phyloP scores from a whole-genome alignment of 2,888 invertebrate genomes.

The Listrodromus nycthemerus region DNA sequence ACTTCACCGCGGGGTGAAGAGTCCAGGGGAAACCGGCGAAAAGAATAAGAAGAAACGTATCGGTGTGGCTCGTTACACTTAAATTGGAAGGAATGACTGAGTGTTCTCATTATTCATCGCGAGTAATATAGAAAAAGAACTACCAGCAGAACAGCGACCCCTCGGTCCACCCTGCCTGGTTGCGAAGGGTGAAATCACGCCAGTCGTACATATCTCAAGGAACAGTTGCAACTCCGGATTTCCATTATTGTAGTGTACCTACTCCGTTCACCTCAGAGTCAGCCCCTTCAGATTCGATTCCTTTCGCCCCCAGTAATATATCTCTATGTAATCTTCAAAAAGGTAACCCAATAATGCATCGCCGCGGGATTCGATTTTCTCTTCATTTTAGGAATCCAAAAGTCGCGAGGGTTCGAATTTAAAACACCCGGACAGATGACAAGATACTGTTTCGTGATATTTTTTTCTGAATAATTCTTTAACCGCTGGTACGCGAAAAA shows the following conservation, averaged over 20 bases:
- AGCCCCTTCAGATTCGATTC: constrained; percentile 48
- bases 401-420: not conserved
- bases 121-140: constrained; percentile 81
- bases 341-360: constrained; percentile 10
- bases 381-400: not conserved
- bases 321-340: not conserved
- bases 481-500: constrained; percentile 79
- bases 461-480: constrained; percentile 70
- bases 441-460: not conserved
- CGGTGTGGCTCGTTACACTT: constrained; percentile 84
- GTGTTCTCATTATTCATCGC: constrained; percentile 83
- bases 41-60: constrained; percentile 84
- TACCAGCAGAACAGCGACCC: constrained; percentile 49
- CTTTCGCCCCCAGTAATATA: constrained; percentile 1
- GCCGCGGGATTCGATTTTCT: not conserved
- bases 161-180: constrained; percentile 46
- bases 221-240: constrained; percentile 38
- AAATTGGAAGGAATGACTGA: constrained; percentile 85
- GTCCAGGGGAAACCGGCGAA: constrained; percentile 69
- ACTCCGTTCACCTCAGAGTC: constrained; percentile 61
- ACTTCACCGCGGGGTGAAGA: constrained; percentile 45
- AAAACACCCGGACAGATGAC: not conserved
- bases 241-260: constrained; percentile 60
- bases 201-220: constrained; percentile 52
- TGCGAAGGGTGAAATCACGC: constrained; percentile 67